These are phyloP conservation scores for Tribolium freemani DNA, from an alignment of 2,888 invertebrate genomes.

Conservation along the genomic window DNA sequence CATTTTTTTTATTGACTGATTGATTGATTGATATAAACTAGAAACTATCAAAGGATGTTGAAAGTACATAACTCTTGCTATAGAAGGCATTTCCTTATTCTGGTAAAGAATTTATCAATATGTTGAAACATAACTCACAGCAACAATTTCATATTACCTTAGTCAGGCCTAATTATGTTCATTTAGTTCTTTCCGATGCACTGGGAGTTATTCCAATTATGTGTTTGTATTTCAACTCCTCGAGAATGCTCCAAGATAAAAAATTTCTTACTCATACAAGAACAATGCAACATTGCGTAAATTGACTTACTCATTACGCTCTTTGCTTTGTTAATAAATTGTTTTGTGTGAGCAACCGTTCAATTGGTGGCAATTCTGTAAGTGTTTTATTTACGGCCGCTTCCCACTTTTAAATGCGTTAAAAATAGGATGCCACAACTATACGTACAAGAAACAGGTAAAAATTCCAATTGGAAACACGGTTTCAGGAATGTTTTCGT, in stretches of 20 bases:
- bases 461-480: conserved; percentile 24
- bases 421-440: conserved; percentile 12
- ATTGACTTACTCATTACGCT: conserved; percentile 1
- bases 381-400: conserved; percentile 15
- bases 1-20: too few relatives aligned
- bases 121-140: background rate
- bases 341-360: background rate
- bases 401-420: conserved; percentile 7
- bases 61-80: background rate
- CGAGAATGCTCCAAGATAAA: background rate
- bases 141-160: background rate
- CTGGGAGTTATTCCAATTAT: background rate
- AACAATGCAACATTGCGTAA: conserved; percentile 19
- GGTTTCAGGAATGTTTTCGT: conserved; percentile 4
- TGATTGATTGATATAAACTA: background rate
- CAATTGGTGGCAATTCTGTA: background rate
- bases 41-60: background rate
- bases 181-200: background rate
- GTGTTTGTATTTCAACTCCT: background rate
- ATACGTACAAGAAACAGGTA: conserved; percentile 6
- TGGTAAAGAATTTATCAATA: background rate
- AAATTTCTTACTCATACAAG: background rate
- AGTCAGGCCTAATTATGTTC: background rate
- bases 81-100: background rate
- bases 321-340: background rate